Percentiles rank a stretch among this genome's conserved stretches.
phyloP scores from a whole-genome alignment of 2,888 invertebrate genomes.

The Tinea semifulvella region DNA sequence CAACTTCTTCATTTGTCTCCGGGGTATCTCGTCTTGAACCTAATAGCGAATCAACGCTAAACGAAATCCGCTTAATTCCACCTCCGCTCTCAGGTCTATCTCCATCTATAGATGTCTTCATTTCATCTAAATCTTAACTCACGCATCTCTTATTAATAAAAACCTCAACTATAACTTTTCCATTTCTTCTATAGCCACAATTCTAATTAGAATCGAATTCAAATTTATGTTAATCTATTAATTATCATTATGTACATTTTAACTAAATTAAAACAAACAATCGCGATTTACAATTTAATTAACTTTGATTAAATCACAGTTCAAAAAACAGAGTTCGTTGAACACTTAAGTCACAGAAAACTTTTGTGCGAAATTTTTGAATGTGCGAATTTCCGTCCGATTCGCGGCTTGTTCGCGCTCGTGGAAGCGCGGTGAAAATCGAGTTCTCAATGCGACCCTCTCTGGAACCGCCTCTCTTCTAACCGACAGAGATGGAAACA shows the following conservation, averaged over 20 bases:
- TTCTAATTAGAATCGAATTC: conserved; percentile 20
- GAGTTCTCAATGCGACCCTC: conserved; percentile 52
- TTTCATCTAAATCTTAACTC: conserved; percentile 46
- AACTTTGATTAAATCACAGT: neutral
- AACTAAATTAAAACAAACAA: neutral
- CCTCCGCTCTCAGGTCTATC: conserved; percentile 55
- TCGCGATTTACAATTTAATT: neutral
- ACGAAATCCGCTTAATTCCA: conserved; percentile 74
- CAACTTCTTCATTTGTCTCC: conserved; percentile 27
- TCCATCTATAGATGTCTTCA: conserved; percentile 64
- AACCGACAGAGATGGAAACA: conserved; percentile 58
- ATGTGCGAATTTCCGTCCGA: conserved; percentile 24
- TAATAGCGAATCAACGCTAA: conserved; percentile 76
- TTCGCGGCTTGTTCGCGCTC: conserved; percentile 46
- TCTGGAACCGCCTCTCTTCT: conserved; percentile 47
- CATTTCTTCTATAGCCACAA: conserved; percentile 16
- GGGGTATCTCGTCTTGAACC: conserved; percentile 42
- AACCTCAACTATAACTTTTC: neutral
- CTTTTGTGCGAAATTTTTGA: conserved; percentile 24
- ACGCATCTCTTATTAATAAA: conserved; percentile 5
- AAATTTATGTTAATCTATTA: conserved; percentile 4
- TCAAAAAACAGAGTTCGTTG: neutral
- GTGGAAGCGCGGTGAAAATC: conserved; percentile 61
- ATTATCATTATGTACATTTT: neutral
- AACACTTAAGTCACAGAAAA: neutral